Percentiles rank a stretch among this genome's conserved stretches.
Conservation (phyloP, 1,140 invertebrate genomes). For the Ridgeia piscesae region DNA sequence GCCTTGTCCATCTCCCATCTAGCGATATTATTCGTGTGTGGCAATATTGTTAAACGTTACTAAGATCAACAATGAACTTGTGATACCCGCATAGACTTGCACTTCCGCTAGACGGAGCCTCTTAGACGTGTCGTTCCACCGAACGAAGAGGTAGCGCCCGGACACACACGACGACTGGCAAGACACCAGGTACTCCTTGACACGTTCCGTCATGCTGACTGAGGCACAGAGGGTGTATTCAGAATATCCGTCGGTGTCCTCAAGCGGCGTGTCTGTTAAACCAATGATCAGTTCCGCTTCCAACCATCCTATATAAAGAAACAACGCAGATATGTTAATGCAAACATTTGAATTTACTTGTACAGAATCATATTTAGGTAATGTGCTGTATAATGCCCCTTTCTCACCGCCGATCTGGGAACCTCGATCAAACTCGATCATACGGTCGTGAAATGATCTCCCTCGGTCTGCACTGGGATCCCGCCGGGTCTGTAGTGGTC, state of each 20-base stretch:
- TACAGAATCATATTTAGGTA: not conserved
- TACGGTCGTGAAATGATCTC: too few relatives aligned
- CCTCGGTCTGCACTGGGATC: too few relatives aligned
- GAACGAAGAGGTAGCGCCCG: not conserved
- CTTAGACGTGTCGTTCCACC: not conserved
- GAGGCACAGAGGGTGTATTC: not conserved
- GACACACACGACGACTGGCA: not conserved
- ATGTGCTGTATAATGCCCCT: too few relatives aligned
- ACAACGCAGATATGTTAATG: not conserved
- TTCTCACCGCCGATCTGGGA: too few relatives aligned
- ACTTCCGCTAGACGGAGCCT: not conserved
- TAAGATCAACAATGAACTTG: not conserved
- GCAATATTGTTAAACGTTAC: too few relatives aligned
- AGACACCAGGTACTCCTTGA: not conserved
- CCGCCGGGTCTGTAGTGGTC: too few relatives aligned
- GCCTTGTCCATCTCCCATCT: not conserved
- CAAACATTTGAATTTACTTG: not conserved
- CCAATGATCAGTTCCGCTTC: not conserved
- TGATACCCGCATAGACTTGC: not conserved
- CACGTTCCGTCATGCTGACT: not conserved
- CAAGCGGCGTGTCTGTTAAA: not conserved
- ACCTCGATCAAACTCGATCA: too few relatives aligned
- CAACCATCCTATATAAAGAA: not conserved
- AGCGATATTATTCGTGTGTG: not conserved
- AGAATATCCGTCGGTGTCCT: not conserved